Base-by-base conservation (phyloP, 2,888 invertebrate species). In the Caenorhabditis zanzibari region DNA sequence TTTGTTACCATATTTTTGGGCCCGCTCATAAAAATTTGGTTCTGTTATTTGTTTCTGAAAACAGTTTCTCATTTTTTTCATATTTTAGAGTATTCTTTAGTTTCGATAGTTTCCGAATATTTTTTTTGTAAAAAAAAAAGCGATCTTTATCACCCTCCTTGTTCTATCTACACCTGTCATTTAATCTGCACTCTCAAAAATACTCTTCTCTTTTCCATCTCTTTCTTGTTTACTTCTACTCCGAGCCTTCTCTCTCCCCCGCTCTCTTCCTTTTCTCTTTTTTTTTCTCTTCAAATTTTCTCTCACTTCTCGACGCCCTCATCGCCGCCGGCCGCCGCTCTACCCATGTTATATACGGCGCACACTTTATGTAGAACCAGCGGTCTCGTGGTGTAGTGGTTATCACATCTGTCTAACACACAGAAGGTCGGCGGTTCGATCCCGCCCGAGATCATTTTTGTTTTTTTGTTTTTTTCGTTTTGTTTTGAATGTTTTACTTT, bases 401-500 rank as follows among this genome's bases (percentile, higher is more conserved):
- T 90, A 90, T 90, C 90, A 90, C 90, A 88, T 90, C 90, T 88
- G 90, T 90, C 90, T 90, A 90, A 90, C 89, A 90, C 89, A 89
- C 89, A 88, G 90, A 90, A 90, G 90, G 90, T 85, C 90, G 90
- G 88, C 88, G 89, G 90, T 90, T 90, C 90, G 90, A 89, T 86
- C 87, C 90, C 88, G 89, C 88, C 90, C 90, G 90, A 89, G 88
- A 89, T 90, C 90, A 89, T 76, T 74, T 32, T 52, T 73, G 61
- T 85, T 81, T 73, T 73, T 35, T 38, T 28, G 28, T 54, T 54
- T 14, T 54, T 54, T 26, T 44, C n/a, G 44, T 14, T 44, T 12
- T 16, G 44, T 44, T 47, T 38, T 38, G 47, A 47, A 7, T 14
- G 14, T 49, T 49, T 49, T 7, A n/a, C 38, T 19, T 19, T 19